A percentile compares a stretch with the other conserved stretches of the same genome.
Evolutionary conservation across 1,140 invertebrate genomes (phyloP).

Genomic region (Drosophila bocki): DNA sequence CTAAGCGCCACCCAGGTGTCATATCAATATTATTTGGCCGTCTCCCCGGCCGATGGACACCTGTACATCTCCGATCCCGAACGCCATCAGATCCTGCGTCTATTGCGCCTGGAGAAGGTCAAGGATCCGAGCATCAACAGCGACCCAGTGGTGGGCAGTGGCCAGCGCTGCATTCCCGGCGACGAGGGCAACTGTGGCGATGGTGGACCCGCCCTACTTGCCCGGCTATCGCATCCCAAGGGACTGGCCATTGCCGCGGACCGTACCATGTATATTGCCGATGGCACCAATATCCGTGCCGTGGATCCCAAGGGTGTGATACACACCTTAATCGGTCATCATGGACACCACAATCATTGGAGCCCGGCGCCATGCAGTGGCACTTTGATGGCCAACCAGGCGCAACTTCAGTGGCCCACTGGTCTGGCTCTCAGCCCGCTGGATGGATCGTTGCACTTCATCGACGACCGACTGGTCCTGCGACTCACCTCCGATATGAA

Average conservation of each 20-base stretch:
- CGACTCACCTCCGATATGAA: constrained; percentile 96
- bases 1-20: constrained; percentile 96
- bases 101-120: constrained; percentile 91
- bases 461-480: constrained; percentile 96
- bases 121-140: constrained; percentile 93
- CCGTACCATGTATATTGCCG: constrained; percentile 96
- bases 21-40: constrained; percentile 97
- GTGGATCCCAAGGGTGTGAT: constrained; percentile 97
- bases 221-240: constrained; percentile 98
- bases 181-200: constrained; percentile 96
- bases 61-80: constrained; percentile 98
- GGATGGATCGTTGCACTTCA: constrained; percentile 97
- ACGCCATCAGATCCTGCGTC: constrained; percentile 93
- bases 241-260: constrained; percentile 96
- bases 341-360: constrained; percentile 96
- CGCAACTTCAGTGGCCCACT: constrained; percentile 98
- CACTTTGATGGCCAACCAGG: constrained; percentile 91
- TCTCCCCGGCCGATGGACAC: constrained; percentile 97
- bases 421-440: constrained; percentile 96
- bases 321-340: constrained; percentile 96
- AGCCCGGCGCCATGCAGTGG: constrained; percentile 94
- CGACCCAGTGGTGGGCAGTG: constrained; percentile 96
- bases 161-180: constrained; percentile 97
- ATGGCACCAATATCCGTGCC: constrained; percentile 96
- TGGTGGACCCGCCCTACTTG: constrained; percentile 94